Percentiles rank a stretch among this genome's conserved stretches.
Evolutionary conservation across 2,888 invertebrate genomes (phyloP).

Genomic region (Orchesella flavescens): DNA sequence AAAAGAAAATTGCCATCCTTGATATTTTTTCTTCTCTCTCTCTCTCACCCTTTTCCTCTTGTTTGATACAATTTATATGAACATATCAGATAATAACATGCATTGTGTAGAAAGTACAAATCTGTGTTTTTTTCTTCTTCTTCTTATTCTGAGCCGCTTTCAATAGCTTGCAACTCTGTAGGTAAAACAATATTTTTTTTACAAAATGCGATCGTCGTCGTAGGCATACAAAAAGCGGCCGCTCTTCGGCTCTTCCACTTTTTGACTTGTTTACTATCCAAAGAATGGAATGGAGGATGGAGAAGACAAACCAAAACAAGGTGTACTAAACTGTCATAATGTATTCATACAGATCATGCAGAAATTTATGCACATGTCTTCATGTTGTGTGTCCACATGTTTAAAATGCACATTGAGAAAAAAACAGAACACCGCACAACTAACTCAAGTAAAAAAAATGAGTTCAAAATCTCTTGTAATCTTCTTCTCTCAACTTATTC

Average conservation of each 20-base stretch:
- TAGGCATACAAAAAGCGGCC: background rate
- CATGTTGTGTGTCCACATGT: constrained; percentile 53
- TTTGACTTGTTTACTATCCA: constrained; percentile 22
- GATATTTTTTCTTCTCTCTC: background rate
- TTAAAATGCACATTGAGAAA: constrained; percentile 28
- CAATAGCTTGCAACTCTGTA: background rate
- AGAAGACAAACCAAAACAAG: constrained; percentile 24
- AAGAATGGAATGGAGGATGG: background rate
- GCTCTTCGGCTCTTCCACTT: background rate
- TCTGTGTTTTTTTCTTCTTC: constrained; percentile 25
- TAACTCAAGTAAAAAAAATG: constrained; percentile 14
- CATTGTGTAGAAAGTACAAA: constrained; percentile 42
- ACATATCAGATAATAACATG: constrained; percentile 45
- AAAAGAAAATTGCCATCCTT: constrained; percentile 35
- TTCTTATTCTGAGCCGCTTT: constrained; percentile 24
- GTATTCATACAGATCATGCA: constrained; percentile 54
- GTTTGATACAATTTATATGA: constrained; percentile 51
- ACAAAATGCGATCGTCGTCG: background rate
- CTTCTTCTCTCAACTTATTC: constrained; percentile 22
- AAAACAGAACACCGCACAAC: background rate
- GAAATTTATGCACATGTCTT: constrained; percentile 58
- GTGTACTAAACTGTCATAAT: constrained; percentile 31
- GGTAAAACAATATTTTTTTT: constrained; percentile 4
- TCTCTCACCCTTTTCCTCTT: constrained; percentile 12
- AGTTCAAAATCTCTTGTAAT: constrained; percentile 37